Percentiles rank a stretch among this genome's conserved stretches.
Evolutionary conservation across 2,113 vertebrate genomes (phyloP).

Genomic region (Boulengeromyrus knoepffleri): DNA sequence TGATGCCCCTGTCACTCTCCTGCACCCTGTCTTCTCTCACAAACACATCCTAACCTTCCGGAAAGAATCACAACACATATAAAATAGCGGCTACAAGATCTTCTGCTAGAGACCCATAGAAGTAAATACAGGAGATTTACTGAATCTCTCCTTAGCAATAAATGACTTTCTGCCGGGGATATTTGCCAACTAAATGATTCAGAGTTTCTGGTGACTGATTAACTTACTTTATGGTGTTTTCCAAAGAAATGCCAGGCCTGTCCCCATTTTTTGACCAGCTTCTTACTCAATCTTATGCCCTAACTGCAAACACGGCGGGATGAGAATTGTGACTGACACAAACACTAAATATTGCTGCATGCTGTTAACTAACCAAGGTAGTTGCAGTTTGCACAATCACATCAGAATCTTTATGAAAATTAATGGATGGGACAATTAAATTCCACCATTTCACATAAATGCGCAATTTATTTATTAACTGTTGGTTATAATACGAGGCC

Average conservation of each 20-base stretch:
- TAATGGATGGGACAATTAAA: neutral
- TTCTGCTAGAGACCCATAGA: neutral
- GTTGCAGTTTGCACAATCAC: neutral
- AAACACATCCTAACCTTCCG: neutral
- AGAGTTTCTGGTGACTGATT: neutral
- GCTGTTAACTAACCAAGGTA: neutral
- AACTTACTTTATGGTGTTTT: neutral
- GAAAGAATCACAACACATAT: neutral
- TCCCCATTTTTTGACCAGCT: neutral
- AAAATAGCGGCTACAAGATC: neutral
- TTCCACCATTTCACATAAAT: too few species aligned
- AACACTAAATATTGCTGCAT: neutral
- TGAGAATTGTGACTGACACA: neutral
- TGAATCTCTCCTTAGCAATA: too few species aligned
- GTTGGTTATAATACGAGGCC: too few species aligned
- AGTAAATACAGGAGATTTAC: too few species aligned
- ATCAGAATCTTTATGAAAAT: neutral
- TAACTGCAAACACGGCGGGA: neutral
- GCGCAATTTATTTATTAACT: too few species aligned
- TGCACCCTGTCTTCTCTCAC: neutral
- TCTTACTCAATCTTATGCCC: neutral
- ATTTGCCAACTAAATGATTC: too few species aligned
- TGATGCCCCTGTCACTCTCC: neutral
- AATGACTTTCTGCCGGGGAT: too few species aligned
- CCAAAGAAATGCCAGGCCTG: too few species aligned